Evolutionary conservation across 1,140 invertebrate species (phyloP).

Genomic region (Drosophila malerkotliana): DNA sequence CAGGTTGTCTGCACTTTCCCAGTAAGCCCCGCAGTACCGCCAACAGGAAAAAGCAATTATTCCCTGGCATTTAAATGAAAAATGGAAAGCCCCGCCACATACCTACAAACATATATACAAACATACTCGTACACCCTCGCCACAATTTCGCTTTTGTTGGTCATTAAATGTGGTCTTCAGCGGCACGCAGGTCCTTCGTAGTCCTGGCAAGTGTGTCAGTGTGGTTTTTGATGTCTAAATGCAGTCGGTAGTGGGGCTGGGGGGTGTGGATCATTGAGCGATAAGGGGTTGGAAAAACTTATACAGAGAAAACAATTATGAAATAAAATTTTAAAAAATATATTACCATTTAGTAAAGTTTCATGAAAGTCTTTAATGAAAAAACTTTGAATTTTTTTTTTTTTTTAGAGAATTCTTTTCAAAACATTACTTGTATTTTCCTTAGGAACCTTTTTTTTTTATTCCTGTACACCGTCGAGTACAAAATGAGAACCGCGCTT

Average conservation of each 20-base stretch:
- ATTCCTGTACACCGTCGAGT: constrained; percentile 8
- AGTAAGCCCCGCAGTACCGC: background rate
- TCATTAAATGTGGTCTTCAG: constrained; percentile 54
- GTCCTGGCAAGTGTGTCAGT: constrained; percentile 52
- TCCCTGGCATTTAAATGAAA: constrained; percentile 75
- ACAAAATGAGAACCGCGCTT: constrained; percentile 37
- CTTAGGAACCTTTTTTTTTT: background rate
- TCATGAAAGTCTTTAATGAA: background rate
- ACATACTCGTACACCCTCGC: constrained; percentile 9
- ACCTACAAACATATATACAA: background rate
- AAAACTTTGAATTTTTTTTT: background rate
- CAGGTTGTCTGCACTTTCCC: too few relatives aligned
- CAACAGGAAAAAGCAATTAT: constrained; percentile 79
- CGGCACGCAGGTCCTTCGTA: constrained; percentile 50
- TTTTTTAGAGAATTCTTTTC: background rate
- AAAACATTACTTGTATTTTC: background rate
- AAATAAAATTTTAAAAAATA: background rate
- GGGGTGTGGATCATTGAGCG: background rate
- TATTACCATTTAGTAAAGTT: background rate
- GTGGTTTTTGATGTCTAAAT: constrained; percentile 38
- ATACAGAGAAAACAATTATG: background rate
- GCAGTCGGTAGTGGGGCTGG: constrained; percentile 6
- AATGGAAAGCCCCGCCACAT: constrained; percentile 60
- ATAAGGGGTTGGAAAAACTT: constrained; percentile 1
- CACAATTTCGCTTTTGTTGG: constrained; percentile 47